These are phyloP conservation scores for Drosophila tristis DNA, from an alignment of 1,140 invertebrate genomes.

Conservation along the genomic window DNA sequence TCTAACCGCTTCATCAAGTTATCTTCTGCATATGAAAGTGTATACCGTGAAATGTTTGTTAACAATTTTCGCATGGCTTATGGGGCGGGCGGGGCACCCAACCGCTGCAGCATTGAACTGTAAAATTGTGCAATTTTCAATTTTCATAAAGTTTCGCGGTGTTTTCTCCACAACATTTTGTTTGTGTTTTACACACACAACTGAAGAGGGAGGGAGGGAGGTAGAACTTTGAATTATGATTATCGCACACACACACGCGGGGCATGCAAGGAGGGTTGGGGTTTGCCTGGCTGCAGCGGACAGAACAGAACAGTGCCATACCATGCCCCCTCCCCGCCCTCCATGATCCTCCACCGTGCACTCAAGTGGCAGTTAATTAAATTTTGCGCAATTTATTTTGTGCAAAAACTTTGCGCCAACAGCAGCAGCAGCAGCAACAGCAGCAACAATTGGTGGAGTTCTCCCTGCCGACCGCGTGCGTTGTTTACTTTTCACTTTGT, in stretches of 20 bases:
- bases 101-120: constrained; percentile 68
- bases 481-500: constrained; percentile 79
- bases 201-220: background rate
- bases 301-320: constrained; percentile 19
- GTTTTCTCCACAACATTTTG: constrained; percentile 49
- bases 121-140: constrained; percentile 81
- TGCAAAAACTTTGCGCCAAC: constrained; percentile 67
- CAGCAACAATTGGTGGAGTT: constrained; percentile 40
- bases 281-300: constrained; percentile 45
- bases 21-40: constrained; percentile 22
- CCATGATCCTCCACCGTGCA: constrained; percentile 43
- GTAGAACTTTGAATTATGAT: constrained; percentile 77
- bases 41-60: constrained; percentile 61
- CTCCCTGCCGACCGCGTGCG: constrained; percentile 23
- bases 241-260: constrained; percentile 61
- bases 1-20: constrained; percentile 7
- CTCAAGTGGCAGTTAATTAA: constrained; percentile 80
- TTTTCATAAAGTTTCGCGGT: constrained; percentile 76
- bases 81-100: constrained; percentile 6
- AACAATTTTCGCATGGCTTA: constrained; percentile 58
- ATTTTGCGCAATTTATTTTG: constrained; percentile 81
- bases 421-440: constrained; percentile 42
- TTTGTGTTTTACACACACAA: constrained; percentile 47
- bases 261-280: no score
- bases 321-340: no score